A percentile compares a stretch with the other conserved stretches of the same genome.
Evolutionary conservation across 2,888 invertebrate species (phyloP).

Genomic region (Oscheius onirici): DNA sequence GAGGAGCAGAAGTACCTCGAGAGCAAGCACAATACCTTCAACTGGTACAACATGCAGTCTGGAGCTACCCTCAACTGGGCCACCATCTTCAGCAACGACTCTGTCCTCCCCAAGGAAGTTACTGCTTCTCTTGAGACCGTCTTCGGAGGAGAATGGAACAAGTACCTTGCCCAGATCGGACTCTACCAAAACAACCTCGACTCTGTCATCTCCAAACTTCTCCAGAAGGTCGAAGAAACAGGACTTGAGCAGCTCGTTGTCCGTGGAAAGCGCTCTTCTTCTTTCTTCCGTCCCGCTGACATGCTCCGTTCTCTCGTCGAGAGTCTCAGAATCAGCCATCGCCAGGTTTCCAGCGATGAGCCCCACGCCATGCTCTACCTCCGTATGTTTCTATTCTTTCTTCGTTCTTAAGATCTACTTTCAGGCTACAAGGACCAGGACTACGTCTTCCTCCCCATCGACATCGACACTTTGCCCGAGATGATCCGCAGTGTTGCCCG

Average conservation of each 20-base stretch:
- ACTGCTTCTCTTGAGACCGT: conserved; percentile 55
- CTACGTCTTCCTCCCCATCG: conserved; percentile 63
- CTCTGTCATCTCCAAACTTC: conserved; percentile 41
- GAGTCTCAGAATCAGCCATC: conserved; percentile 46
- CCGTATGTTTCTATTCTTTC: conserved; percentile 21
- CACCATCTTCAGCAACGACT: conserved; percentile 59
- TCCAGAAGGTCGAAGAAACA: conserved; percentile 43
- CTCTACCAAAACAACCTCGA: conserved; percentile 53
- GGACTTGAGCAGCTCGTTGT: conserved; percentile 51
- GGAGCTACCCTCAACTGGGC: conserved; percentile 43
- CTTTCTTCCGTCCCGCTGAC: conserved; percentile 44
- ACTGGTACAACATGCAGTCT: conserved; percentile 7
- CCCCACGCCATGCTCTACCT: conserved; percentile 52
- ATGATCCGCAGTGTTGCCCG: conserved; percentile 47
- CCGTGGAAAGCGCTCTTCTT: conserved; percentile 48
- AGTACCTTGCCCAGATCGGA: conserved; percentile 50
- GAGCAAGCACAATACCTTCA: conserved; percentile 37
- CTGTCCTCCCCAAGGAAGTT: conserved; percentile 57
- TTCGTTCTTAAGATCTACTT: too few species aligned
- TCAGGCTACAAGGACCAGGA: conserved; percentile 58
- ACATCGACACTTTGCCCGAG: conserved; percentile 72
- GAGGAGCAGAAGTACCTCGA: conserved; percentile 27
- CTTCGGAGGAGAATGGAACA: conserved; percentile 58
- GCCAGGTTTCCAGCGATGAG: conserved; percentile 39
- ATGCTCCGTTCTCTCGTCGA: conserved; percentile 44